Conservation (phyloP, 2,113 vertebrate species). For the Podilymbus podiceps region DNA sequence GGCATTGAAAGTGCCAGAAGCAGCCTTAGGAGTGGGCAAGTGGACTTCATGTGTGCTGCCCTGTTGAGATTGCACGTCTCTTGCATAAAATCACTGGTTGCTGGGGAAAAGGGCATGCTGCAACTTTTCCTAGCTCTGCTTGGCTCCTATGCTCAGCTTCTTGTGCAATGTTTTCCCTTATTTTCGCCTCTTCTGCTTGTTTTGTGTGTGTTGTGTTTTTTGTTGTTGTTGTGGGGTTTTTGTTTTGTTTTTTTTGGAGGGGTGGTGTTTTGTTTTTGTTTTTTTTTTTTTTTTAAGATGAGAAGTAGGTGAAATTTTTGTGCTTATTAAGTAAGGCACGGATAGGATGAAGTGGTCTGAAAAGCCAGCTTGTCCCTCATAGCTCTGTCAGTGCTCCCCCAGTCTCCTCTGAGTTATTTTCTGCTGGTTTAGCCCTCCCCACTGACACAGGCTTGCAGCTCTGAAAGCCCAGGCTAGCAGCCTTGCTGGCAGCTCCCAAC, state of each 20-base stretch:
- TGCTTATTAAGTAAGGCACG: not conserved
- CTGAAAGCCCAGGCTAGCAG: not conserved
- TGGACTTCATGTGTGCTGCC: not conserved
- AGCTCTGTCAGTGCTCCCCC: not conserved
- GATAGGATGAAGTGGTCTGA: not conserved
- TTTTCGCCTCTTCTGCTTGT: not conserved
- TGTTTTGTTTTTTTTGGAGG: no score
- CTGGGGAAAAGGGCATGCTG: not conserved
- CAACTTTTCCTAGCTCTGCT: not conserved
- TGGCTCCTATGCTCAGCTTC: not conserved
- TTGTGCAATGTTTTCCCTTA: not conserved
- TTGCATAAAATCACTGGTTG: not conserved
- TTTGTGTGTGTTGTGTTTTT: no score
- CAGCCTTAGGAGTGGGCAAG: not conserved
- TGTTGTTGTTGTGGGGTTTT: no score
- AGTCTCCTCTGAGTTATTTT: not conserved
- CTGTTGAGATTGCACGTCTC: rapidly evolving
- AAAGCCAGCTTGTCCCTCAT: not conserved
- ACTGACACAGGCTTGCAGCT: not conserved
- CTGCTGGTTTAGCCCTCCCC: not conserved
- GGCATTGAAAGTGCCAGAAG: not conserved
- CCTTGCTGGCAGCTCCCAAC: not conserved
- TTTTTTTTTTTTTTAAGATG: not conserved
- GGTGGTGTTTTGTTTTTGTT: no score
- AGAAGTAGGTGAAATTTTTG: not conserved